Base-by-base conservation (phyloP, 2,113 vertebrate species). In the Prunella himalayana region DNA sequence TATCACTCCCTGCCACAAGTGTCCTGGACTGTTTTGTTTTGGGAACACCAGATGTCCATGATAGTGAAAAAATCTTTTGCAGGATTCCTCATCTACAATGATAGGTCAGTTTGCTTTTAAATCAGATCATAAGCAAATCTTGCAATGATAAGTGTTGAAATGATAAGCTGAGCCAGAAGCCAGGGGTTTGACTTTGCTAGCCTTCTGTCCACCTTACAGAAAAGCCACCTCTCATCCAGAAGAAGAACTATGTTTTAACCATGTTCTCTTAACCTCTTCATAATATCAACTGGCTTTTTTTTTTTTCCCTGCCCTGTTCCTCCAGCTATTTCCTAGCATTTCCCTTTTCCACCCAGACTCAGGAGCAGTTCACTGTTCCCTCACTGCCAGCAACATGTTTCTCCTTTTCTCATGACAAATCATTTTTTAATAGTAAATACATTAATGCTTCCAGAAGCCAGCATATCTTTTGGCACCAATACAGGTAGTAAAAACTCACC, bases 1-100 rank as follows among this genome's bases (percentile, higher is more conserved):
- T 4, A 1, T 54, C 61, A 25, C 6, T n/a, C 16, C 0, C 11
- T 4, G 4, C 33, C 18, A 2, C 24, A 24, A 51, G 25, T 8
- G 10, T 28, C 44, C 80, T 41, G 10, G n/a, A 11, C 22, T 54
- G 12, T 7, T 84, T 45, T 65, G 14, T 45, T 86, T 64, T 31
- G 72, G 39, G 27, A 86, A 24, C 10, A 66, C 1, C 15, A 13
- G 16, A 2, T 7, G 4, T 30, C 14, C 12, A 11, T 3, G 3
- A n/a, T 14, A 73, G 21, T 5, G 6, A 37, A 82, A 81, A 75
- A 71, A 20, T 30, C 53, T 57, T 90, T 79, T 42, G 53, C 25
- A 81, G 13, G 5, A 53, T 70, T 71, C 47, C 14, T 20, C 7
- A 3, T 41, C 39, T 75, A 20, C 11, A 66, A 4, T 14, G 22